A percentile compares a stretch with the other conserved stretches of the same genome.
Evolutionary conservation across 1,140 invertebrate genomes (phyloP).

Genomic region (Archegozetes longisetosus): DNA sequence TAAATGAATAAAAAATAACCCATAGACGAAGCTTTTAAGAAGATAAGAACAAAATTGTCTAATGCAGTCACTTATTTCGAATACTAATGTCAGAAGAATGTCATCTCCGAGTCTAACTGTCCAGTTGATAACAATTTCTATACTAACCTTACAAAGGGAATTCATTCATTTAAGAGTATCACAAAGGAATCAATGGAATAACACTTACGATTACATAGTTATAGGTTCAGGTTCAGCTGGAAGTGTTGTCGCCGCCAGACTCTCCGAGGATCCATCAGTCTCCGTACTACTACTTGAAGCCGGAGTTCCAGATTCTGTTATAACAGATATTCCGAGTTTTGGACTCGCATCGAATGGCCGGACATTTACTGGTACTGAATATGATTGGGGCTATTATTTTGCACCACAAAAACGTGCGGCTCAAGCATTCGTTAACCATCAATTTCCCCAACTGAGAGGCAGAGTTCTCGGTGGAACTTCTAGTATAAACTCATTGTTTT

Average conservation of each 20-base stretch:
- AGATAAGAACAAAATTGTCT: no score
- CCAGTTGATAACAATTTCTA: no score
- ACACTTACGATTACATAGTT: slow-evolving; percentile 18
- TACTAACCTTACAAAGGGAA: no score
- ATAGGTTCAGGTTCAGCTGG: slow-evolving; percentile 21
- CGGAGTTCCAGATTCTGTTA: slow-evolving; percentile 47
- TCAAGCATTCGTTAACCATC: slow-evolving; percentile 51
- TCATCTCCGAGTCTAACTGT: no score
- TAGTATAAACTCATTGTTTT: slow-evolving; percentile 87
- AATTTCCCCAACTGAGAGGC: slow-evolving; percentile 28
- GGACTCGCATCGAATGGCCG: no score
- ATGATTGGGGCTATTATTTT: slow-evolving; percentile 74
- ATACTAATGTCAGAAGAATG: no score
- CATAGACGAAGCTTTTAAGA: no score
- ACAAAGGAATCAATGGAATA: no score
- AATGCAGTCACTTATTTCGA: no score
- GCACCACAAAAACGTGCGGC: slow-evolving; percentile 73
- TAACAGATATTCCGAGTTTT: slow-evolving; percentile 62
- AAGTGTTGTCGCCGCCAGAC: slow-evolving; percentile 17
- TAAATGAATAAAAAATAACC: no score
- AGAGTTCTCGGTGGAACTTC: slow-evolving; percentile 52
- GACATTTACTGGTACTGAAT: slow-evolving; percentile 58
- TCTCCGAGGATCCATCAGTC: slow-evolving; percentile 11
- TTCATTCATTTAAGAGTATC: no score
- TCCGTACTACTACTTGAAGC: slow-evolving; percentile 45